Evolutionary conservation across 2,113 vertebrate species (phyloP).

Genomic region (Oncorhynchus gorbuscha): DNA sequence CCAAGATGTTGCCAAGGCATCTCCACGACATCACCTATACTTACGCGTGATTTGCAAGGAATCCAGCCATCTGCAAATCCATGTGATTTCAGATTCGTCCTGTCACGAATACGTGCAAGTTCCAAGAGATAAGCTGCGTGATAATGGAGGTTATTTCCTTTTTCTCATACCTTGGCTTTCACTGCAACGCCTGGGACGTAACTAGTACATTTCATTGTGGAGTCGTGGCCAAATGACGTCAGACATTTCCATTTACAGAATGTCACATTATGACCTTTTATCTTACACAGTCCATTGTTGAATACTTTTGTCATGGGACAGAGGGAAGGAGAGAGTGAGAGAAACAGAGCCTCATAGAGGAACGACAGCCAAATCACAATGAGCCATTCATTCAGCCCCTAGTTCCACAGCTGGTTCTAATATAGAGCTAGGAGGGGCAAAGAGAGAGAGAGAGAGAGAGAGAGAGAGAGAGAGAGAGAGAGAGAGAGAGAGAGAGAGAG

Average conservation of each 20-base stretch:
- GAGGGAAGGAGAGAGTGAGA: slow-evolving; percentile 31
- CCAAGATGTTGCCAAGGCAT: slow-evolving; percentile 21
- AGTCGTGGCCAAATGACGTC: not conserved
- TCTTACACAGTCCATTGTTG: slow-evolving; percentile 59
- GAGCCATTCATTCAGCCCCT: slow-evolving; percentile 74
- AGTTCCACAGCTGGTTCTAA: slow-evolving; percentile 79
- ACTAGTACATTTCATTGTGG: slow-evolving; percentile 42
- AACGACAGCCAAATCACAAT: slow-evolving; percentile 74
- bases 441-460: slow-evolving; percentile 30
- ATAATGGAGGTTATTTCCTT: slow-evolving; percentile 30
- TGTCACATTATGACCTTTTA: slow-evolving; percentile 51
- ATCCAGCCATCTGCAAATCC: not conserved
- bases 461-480: slow-evolving; percentile 26
- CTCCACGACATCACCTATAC: slow-evolving; percentile 18
- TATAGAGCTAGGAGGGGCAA: slow-evolving; percentile 71
- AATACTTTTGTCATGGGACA: slow-evolving; percentile 57
- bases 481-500: slow-evolving; percentile 30
- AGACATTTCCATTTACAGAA: slow-evolving; percentile 51
- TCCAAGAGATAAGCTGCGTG: slow-evolving; percentile 44
- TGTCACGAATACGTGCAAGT: slow-evolving; percentile 29
- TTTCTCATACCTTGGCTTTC: slow-evolving; percentile 43
- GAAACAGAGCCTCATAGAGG: slow-evolving; percentile 60
- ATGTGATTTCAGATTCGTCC: slow-evolving; percentile 2
- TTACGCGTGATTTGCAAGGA: slow-evolving; percentile 1
- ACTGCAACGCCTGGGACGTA: not conserved